Base-by-base conservation (phyloP, 2,797 vertebrate species). In the Enteromius radiatus region DNA sequence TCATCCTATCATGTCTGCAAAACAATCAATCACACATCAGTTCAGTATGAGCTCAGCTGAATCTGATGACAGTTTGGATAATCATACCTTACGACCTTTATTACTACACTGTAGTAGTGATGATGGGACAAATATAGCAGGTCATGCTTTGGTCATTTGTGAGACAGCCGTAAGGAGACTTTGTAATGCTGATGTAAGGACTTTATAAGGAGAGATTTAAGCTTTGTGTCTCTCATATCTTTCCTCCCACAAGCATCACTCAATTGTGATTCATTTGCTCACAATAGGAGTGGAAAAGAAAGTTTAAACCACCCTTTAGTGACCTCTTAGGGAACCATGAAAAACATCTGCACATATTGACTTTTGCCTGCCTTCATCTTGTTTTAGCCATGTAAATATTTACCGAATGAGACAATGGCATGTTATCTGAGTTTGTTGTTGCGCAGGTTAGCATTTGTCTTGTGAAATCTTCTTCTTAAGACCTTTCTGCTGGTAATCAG, bases 351-450 rank as follows among this genome's bases (percentile, higher is more conserved):
- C 45, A 64, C 49, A 14, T 81, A 75, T 81, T 81, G 43, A 75
- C 61, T 52, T 54, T 63, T 64, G n/a, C n/a, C 43, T 64, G 21
- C 12, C 15, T 71, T 81, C 45, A 54, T 41, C 11, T 77, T 33
- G 7, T 21, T 26, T 49, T 26, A 52, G 31, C 31, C 3, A 45
- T 64, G 80, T 75, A 81, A 81, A 81, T 81, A 81, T 81, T 81
- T 81, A 75, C 80, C 15, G 43, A 75, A 65, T 81, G 59, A 81
- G 70, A 81, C 80, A 75, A 81, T 65, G 80, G 45, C 23, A 52
- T 65, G 59, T 75, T 65, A 74, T 81, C 80, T 65, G 19, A n/a
- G n/a, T n/a, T n/a, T n/a, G n/a, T n/a, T n/a, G n/a, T 75, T 63
- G 33, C 2, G 0, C 59, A 64, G 33, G 70, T 52, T 81, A 74